A percentile compares a stretch with the other conserved stretches of the same genome.
Conservation (phyloP, 2,797 vertebrate genomes). For the Urosaurus nigricauda region DNA sequence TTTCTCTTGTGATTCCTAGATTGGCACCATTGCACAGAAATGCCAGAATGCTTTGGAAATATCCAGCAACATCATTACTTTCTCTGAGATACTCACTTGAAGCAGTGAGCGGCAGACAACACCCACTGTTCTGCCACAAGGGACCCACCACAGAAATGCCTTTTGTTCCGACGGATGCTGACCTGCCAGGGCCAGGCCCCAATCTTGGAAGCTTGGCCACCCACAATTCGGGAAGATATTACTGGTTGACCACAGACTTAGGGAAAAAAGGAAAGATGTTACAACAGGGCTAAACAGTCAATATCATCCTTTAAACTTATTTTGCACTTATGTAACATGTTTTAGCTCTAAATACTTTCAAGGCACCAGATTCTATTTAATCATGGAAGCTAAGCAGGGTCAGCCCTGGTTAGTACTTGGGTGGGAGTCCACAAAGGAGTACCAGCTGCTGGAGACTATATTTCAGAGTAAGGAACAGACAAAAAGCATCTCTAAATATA, state of each 20-base stretch:
- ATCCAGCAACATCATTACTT: background rate
- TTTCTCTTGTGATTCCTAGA: background rate
- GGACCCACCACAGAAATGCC: conserved; percentile 69
- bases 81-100: conserved; percentile 45
- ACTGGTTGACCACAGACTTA: conserved; percentile 63
- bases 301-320: no score
- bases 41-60: background rate
- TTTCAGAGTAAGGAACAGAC: no score
- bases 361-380: no score
- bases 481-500: no score
- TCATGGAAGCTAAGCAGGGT: no score
- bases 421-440: no score
- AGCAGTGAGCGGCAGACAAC: conserved; percentile 69
- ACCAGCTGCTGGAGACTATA: no score
- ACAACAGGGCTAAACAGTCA: background rate
- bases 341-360: no score
- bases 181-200: conserved; percentile 73
- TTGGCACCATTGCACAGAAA: background rate
- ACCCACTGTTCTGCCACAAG: conserved; percentile 71
- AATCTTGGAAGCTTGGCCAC: conserved; percentile 49
- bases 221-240: conserved; percentile 62
- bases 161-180: conserved; percentile 61
- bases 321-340: no score
- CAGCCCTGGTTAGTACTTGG: no score
- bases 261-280: background rate